Percentiles rank a stretch among this genome's conserved stretches.
Evolutionary conservation across 2,888 invertebrate species (phyloP).

Genomic region (Chouioia cunea): DNA sequence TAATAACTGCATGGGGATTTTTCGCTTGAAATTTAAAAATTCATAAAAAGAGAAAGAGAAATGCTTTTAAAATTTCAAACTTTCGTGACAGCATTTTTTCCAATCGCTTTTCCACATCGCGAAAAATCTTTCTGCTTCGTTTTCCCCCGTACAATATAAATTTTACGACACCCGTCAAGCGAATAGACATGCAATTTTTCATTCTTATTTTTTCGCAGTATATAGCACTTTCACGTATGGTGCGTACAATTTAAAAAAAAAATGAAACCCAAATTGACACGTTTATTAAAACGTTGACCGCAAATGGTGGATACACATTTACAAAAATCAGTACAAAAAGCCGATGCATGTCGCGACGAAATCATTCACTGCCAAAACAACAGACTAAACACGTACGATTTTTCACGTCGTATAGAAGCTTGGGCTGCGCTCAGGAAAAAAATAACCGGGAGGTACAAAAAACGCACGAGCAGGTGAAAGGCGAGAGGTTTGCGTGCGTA

Average conservation of each 20-base stretch:
- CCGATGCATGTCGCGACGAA: not conserved
- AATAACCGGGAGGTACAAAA: not conserved
- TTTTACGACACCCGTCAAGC: slow-evolving; percentile 41
- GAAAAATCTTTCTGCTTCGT: slow-evolving; percentile 3
- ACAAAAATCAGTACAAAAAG: not conserved
- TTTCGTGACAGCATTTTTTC: too few relatives aligned
- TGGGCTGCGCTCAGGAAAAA: not conserved
- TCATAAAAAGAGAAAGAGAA: too few relatives aligned
- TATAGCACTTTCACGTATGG: slow-evolving; percentile 32
- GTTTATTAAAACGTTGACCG: not conserved
- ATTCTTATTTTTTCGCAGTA: slow-evolving; percentile 35
- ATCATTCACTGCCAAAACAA: not conserved
- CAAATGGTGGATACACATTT: not conserved
- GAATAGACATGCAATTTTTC: slow-evolving; percentile 41
- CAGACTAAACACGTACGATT: not conserved
- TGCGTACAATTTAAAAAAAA: slow-evolving; percentile 47
- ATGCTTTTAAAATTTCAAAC: too few relatives aligned
- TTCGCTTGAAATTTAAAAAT: too few relatives aligned
- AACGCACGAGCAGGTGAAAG: not conserved
- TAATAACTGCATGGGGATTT: too few relatives aligned
- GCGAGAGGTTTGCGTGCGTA: not conserved
- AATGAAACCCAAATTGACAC: not conserved
- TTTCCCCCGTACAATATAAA: slow-evolving; percentile 27
- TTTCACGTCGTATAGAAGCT: not conserved
- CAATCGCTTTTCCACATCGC: too few relatives aligned